Base-by-base conservation (phyloP, 1,140 invertebrate species). In the Atopsyche davidsoni region DNA sequence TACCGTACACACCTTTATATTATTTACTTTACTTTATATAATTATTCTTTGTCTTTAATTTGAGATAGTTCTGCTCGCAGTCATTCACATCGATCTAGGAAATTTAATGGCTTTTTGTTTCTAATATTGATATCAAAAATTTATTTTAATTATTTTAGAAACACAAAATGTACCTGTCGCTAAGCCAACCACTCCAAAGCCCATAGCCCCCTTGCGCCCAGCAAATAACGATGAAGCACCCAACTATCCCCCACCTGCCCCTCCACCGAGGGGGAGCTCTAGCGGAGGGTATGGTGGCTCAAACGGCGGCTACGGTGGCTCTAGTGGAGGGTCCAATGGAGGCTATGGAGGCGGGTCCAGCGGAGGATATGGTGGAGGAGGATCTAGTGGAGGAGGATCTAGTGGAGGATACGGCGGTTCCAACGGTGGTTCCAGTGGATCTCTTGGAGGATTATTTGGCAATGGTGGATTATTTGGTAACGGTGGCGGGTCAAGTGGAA, bases 201-300 rank as follows among this genome's bases (percentile, higher is more conserved):
- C 67, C 13, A 51, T 55, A 22, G 39, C 54, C 6, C 53, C 43
- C 2, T 46, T 14, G 51, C 51, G 31, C 18, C 55, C 55, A 1
- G 64, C 62, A 9, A 62, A 65, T 11, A 52, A 61, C 7, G 67
- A 71, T 25, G 64, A 63, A 1, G 46, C 62, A 1, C 69, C 71
- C 7, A 65, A 61, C 49, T 71, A 73, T 47, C 64, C 67, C 16
- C 64, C 70, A 7, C 70, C 71, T 0, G 61, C 63, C 2, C 67
- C 69, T 1, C 69, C 70, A 19, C 59, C 60, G 0, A 58, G 60
- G 22, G 3, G 63, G 63, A 14, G 49, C 23, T 25, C 41, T 10
- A 43, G 41, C 11, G 43, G 49, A 11, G 46, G 48, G 13, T 10
- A 6, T 22, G 24, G 24, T 10, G 28, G 16, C 7, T 31, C 21